Evolutionary conservation across 1,140 invertebrate genomes (phyloP).

Genomic region (Eumaeus atala): DNA sequence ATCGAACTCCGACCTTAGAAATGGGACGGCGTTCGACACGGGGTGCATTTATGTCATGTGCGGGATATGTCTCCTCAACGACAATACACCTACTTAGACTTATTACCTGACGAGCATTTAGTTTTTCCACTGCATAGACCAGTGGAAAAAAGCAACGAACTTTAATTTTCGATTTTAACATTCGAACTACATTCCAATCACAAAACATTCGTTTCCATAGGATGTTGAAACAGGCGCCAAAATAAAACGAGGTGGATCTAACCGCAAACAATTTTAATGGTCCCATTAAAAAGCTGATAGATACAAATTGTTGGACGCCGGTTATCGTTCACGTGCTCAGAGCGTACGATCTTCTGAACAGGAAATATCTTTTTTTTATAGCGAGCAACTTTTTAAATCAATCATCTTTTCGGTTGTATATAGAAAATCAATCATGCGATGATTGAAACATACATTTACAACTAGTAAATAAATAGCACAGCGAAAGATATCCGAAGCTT

Average conservation of each 20-base stretch:
- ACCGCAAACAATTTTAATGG: constrained; percentile 60
- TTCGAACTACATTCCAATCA: constrained; percentile 38
- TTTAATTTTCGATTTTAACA: constrained; percentile 41
- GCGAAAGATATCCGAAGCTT: no score
- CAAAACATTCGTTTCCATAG: constrained; percentile 50
- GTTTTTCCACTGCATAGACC: not conserved
- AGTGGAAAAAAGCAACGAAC: constrained; percentile 28
- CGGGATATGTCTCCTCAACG: no score
- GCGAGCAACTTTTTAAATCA: constrained; percentile 5
- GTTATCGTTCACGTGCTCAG: constrained; percentile 12
- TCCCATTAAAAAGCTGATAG: constrained; percentile 63
- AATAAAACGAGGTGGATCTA: constrained; percentile 42
- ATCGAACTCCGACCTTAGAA: no score
- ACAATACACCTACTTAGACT: no score
- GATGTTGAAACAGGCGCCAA: constrained; percentile 43
- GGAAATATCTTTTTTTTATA: constrained; percentile 12
- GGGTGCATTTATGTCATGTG: no score
- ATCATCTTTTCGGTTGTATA: constrained; percentile 4
- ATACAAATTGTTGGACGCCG: constrained; percentile 44
- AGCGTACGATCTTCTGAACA: constrained; percentile 9
- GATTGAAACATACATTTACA: not conserved
- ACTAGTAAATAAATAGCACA: no score
- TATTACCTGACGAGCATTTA: no score
- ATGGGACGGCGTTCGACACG: no score
- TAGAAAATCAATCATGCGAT: not conserved